Percentiles rank a stretch among this genome's conserved stretches.
These are phyloP conservation scores for Papilio elwesi DNA, from an alignment of 2,888 invertebrate genomes.

Conservation along the genomic window DNA sequence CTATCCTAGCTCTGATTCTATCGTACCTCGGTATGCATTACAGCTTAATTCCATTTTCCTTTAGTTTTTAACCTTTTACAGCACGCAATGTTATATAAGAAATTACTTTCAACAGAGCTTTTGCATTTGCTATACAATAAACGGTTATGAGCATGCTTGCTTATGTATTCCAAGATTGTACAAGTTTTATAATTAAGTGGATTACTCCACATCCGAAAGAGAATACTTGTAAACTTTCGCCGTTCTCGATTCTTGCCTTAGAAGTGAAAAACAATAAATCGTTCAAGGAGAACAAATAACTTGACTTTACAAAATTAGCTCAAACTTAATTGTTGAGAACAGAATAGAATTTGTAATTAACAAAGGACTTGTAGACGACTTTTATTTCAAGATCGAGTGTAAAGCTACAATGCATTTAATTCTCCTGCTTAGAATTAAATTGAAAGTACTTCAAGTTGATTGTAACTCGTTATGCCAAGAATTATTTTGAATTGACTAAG, in stretches of 20 bases:
- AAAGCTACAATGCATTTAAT: conserved; percentile 36
- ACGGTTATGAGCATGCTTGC: conserved; percentile 48
- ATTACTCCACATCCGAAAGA: conserved; percentile 64
- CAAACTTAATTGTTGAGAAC: conserved; percentile 66
- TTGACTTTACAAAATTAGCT: conserved; percentile 69
- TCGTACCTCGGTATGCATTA: no score
- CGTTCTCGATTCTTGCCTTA: conserved; percentile 52
- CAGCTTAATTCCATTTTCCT: background rate
- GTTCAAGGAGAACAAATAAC: conserved; percentile 72
- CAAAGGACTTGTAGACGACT: conserved; percentile 36
- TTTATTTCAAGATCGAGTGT: conserved; percentile 33
- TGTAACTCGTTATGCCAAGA: conserved; percentile 31
- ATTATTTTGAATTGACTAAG: background rate
- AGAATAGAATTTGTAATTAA: conserved; percentile 57
- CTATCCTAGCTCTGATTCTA: no score
- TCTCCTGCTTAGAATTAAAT: conserved; percentile 41
- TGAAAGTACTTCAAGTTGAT: conserved; percentile 47
- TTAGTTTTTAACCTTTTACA: no score
- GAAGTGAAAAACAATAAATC: conserved; percentile 67
- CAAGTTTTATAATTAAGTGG: conserved; percentile 67
- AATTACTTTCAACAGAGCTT: conserved; percentile 14
- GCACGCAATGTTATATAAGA: background rate
- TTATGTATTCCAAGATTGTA: conserved; percentile 56
- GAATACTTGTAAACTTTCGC: conserved; percentile 67
- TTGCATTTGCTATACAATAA: conserved; percentile 28